Percentiles rank a stretch among this genome's conserved stretches.
Conservation (phyloP, 2,113 vertebrate species). For the Parotia lawesii region DNA sequence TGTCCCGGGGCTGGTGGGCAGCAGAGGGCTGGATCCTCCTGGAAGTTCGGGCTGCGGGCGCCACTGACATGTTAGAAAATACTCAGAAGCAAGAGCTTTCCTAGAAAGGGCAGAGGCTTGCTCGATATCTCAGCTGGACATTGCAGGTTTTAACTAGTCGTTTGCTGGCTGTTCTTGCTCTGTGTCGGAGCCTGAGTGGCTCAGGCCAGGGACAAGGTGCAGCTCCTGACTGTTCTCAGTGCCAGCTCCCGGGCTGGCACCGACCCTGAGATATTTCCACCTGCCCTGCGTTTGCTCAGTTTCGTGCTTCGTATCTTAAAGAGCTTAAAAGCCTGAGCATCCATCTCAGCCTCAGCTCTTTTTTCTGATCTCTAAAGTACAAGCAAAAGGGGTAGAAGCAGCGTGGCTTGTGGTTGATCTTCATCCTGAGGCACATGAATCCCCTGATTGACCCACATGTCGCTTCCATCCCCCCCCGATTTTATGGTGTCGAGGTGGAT, state of each 20-base stretch:
- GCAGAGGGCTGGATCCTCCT: accelerated
- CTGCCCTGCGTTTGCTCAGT: not conserved
- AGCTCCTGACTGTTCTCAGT: not conserved
- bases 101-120: not conserved
- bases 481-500: not conserved
- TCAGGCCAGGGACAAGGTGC: not conserved
- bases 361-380: not conserved
- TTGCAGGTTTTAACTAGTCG: accelerated
- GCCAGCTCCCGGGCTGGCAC: not conserved
- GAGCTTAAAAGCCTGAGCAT: accelerated
- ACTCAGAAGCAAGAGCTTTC: accelerated
- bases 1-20: not conserved
- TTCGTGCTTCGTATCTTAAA: accelerated
- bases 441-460: not conserved
- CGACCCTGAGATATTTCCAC: accelerated
- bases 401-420: not conserved
- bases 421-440: not conserved
- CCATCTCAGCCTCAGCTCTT: accelerated
- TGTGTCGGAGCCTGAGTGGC: accelerated
- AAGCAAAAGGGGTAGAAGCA: accelerated
- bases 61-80: accelerated
- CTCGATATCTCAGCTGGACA: not conserved
- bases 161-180: not conserved
- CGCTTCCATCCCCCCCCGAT: not conserved
- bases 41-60: accelerated